These are phyloP conservation scores for Laspeyria flexula DNA, from an alignment of 2,888 invertebrate species.

Conservation along the genomic window DNA sequence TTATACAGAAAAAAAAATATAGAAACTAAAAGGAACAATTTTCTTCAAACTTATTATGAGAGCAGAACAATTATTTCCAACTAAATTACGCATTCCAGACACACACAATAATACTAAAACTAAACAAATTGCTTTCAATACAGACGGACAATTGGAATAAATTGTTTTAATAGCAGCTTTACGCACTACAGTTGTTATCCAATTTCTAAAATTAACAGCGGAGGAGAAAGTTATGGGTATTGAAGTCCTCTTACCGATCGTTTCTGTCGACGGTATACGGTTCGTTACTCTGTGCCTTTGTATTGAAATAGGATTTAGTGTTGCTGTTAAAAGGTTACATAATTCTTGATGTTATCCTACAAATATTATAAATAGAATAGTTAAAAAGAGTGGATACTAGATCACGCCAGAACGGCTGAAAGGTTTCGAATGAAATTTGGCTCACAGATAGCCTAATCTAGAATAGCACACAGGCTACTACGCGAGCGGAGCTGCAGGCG, in stretches of 20 bases:
- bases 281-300: neutral
- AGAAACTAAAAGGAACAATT: neutral
- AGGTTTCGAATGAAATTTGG: no score
- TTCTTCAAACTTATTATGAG: neutral
- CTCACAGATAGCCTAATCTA: no score
- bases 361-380: no score
- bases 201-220: slow-evolving; percentile 39
- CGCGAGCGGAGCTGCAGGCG: no score
- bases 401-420: no score
- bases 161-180: slow-evolving; percentile 38
- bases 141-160: slow-evolving; percentile 35
- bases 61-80: slow-evolving; percentile 1
- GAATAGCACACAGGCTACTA: no score
- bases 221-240: slow-evolving; percentile 31
- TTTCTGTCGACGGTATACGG: slow-evolving; percentile 6
- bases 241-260: slow-evolving; percentile 12
- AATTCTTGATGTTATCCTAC: neutral
- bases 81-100: slow-evolving; percentile 6
- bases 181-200: slow-evolving; percentile 33
- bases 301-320: slow-evolving; percentile 1
- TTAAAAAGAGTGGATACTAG: no score
- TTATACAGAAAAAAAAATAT: no score
- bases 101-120: slow-evolving; percentile 39
- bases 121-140: slow-evolving; percentile 31
- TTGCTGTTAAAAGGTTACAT: neutral